Evolutionary conservation across 2,797 vertebrate genomes (phyloP), one percentile per base, ranked within the genome.

Genomic region (Typhlichthys eigenmanni): DNA sequence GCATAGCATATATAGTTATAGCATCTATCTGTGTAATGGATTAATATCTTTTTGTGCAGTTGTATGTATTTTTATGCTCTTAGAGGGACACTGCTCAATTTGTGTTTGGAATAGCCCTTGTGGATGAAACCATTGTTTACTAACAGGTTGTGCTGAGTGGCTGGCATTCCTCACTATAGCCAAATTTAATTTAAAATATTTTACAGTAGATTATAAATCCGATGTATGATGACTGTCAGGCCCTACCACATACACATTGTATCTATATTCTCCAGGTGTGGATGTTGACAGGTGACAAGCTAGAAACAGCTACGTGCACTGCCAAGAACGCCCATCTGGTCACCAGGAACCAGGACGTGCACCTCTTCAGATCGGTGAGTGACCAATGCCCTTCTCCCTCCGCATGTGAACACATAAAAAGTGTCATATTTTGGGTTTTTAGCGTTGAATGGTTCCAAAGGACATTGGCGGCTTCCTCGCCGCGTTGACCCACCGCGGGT

Each of bases 241-340:
- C 24, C 29, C 9, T 10, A 29, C 8, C 8, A n/a, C n/a, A 19
- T 48, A 34, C 10, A 34, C 8, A 14, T 55, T 46, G 9, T 73
- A 14, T 72, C 58, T 51, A 72, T 57, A 74, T 74, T 64, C 12
- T 54, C 24, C 69, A 99, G 97, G 96, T 99, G 45, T 98, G 97
- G 97, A 99, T 99, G 97, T 92, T 99, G 76, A 99, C 97, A 0
- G 97, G 97, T 61, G 97, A 99, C 89, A 99, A 99, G 84, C 90
- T 99, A 53, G 97, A 99, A 89, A 99, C 97, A 0, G 97, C 97
- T 63, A 99, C 96, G 0, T 99, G 97, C 88, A 98, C 96, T 0
- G 97, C 97, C 6, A 99, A 99, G 89, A 99, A 98, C 0, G 96
- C 97, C 1, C 97, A 98, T 82, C 89, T 99, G 87, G 96, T 99